A percentile compares a stretch with the other conserved stretches of the same genome.
Conservation (phyloP, 2,113 vertebrate species). For the Spheniscus mendiculus region DNA sequence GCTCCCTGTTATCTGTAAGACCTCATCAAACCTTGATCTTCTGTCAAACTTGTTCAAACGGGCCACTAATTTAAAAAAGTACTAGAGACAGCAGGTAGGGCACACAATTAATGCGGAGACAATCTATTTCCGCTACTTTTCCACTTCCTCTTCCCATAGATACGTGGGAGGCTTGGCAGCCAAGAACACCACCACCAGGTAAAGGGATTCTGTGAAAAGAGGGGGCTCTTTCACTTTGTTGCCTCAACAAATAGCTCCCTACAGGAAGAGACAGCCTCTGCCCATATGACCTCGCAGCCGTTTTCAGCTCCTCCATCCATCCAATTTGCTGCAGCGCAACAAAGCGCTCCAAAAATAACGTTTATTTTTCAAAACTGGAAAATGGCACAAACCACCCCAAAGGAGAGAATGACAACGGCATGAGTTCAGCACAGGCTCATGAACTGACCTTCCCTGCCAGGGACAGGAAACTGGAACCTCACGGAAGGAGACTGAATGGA, state of each 20-base stretch:
- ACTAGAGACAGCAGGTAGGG: background rate
- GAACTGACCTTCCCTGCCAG: slow-evolving; percentile 21
- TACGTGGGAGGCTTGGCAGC: background rate
- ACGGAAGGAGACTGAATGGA: background rate
- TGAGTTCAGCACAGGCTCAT: background rate
- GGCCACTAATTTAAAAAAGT: background rate
- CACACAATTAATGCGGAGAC: background rate
- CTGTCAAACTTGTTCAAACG: background rate
- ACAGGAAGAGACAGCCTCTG: background rate
- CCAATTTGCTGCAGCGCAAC: background rate
- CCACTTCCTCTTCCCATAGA: background rate
- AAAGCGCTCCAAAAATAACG: slow-evolving; percentile 51
- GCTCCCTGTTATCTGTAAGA: background rate
- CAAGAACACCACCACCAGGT: background rate
- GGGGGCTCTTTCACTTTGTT: background rate
- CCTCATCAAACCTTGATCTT: background rate
- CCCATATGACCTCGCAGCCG: accelerated
- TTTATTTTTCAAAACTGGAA: slow-evolving; percentile 46
- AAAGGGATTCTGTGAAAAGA: background rate
- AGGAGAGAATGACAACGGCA: slow-evolving; percentile 30
- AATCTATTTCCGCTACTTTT: background rate
- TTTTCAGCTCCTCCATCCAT: background rate
- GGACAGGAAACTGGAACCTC: slow-evolving; percentile 41
- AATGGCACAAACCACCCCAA: slow-evolving; percentile 49
- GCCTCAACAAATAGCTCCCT: background rate